Base-by-base conservation (phyloP, 2,113 vertebrate species). In the Sorex fumeus region DNA sequence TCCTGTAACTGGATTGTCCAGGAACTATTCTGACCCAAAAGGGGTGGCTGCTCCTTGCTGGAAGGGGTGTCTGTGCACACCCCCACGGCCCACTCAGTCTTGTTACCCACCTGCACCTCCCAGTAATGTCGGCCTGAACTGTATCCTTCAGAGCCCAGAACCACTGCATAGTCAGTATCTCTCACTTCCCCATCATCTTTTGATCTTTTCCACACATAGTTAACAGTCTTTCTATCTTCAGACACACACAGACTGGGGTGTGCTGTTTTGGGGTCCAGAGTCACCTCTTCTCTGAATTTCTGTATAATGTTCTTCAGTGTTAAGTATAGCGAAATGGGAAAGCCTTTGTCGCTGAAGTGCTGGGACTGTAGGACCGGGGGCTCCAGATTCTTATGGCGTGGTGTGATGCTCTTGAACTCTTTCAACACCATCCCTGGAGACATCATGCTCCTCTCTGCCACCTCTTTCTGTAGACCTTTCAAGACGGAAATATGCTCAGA, bases 221-320 rank as follows among this genome's bases (percentile, higher is more conserved):
- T 72, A 10, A 90, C 80, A 18, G 32, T 11, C 32, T 36, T 93
- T 47, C 88, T 71, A 27, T 95, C 91, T 25, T 94, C 83, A 5
- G 60, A 96, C 2, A 91, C 64, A 40, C 86, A 25, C 7, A 94
- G 32, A 30, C 80, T 62, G 16, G 80, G 77, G 72, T 94, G 76
- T 8, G 60, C 84, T 2, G 27, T 95, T 27, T 71, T 23, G 0
- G 80, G 60, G 50, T 90, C 95, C 40, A 96, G 84, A 6, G 70
- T 96, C 10, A 93, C 6, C 19, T 72, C 43, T 32, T 69, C 16
- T 40, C 50, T 64, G 36, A 66, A 72, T 27, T 27, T 92, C 13
- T 50, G 13, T 21, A 57, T 84, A 12, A 66, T 60, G 47, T 74
- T 87, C 45, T 62, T 5, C 64, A 88, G n/a, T 30, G 34, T 40